Percentiles rank a stretch among this genome's conserved stretches.
These are phyloP conservation scores for Orussus abietinus DNA, from an alignment of 1,140 invertebrate species.

Conservation along the genomic window DNA sequence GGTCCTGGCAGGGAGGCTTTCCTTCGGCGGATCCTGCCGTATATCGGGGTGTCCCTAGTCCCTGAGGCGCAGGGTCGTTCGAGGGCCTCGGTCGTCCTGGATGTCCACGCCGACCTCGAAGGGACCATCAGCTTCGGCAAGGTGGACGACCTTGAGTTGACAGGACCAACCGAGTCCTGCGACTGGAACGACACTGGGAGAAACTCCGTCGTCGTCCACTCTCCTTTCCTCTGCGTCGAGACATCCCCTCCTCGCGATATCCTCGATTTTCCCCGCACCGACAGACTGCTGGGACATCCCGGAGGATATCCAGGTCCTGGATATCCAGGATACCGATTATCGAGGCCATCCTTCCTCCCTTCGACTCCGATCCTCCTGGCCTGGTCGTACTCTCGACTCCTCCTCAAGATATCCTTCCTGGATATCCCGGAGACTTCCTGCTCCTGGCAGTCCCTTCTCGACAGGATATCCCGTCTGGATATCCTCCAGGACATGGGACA, in stretches of 20 bases:
- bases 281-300: background rate
- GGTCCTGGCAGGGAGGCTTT: constrained; percentile 39
- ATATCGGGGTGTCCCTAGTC: constrained; percentile 39
- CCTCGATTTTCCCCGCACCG: background rate
- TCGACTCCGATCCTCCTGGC: too few relatives aligned
- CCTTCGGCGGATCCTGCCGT: constrained; percentile 43
- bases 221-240: constrained; percentile 13
- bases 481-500: too few relatives aligned
- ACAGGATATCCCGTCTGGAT: constrained; percentile 45
- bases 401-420: too few relatives aligned
- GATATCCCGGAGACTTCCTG: background rate
- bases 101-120: constrained; percentile 16
- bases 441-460: constrained; percentile 33
- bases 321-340: too few relatives aligned
- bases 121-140: constrained; percentile 38
- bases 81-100: constrained; percentile 16
- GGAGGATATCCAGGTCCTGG: too few relatives aligned
- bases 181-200: constrained; percentile 18
- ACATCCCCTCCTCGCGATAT: constrained; percentile 14
- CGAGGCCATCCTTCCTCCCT: too few relatives aligned
- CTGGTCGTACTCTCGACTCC: too few relatives aligned
- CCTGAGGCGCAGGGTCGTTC: constrained; percentile 27
- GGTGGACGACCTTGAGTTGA: constrained; percentile 39
- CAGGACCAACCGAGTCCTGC: constrained; percentile 21
- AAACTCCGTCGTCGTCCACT: constrained; percentile 32